phyloP scores from a whole-genome alignment of 2,888 invertebrate species.

The Pinctada fucata region DNA sequence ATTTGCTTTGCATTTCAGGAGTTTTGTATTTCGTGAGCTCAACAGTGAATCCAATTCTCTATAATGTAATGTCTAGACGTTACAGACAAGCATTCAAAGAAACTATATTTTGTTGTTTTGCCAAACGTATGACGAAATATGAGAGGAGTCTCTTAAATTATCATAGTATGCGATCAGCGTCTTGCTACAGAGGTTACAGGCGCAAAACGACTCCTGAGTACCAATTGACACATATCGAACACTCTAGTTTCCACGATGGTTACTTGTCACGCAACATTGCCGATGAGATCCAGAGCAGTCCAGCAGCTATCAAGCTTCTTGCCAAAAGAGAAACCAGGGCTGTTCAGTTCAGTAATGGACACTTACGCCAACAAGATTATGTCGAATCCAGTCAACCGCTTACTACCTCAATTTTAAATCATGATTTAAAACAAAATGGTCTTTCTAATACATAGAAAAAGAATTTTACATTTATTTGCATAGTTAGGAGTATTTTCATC shows the following conservation, averaged over 20 bases:
- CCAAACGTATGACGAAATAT: conserved; percentile 9
- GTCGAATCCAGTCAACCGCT: no score
- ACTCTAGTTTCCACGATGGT: background rate
- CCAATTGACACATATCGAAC: background rate
- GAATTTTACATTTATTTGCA: no score
- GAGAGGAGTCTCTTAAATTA: conserved; percentile 19
- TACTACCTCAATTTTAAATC: no score
- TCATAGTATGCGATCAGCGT: background rate
- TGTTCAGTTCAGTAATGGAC: no score
- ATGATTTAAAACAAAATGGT: no score
- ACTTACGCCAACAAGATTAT: no score
- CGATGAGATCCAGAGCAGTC: background rate
- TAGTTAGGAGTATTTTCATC: no score
- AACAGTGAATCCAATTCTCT: conserved; percentile 93
- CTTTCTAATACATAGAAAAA: no score
- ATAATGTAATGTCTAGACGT: conserved; percentile 96
- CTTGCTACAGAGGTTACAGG: background rate
- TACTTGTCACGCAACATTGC: background rate
- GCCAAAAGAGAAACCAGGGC: no score
- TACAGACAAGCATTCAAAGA: conserved; percentile 92
- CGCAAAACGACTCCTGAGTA: background rate
- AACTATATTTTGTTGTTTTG: conserved; percentile 41
- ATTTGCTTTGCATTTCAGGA: conserved; percentile 78
- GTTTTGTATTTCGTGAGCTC: conserved; percentile 94
- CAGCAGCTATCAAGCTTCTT: background rate